Evolutionary conservation across 92 coral and sea anemone genomes (phyloP), one percentile per base, ranked within the genome.

Genomic region (Phymanthus crucifer): DNA sequence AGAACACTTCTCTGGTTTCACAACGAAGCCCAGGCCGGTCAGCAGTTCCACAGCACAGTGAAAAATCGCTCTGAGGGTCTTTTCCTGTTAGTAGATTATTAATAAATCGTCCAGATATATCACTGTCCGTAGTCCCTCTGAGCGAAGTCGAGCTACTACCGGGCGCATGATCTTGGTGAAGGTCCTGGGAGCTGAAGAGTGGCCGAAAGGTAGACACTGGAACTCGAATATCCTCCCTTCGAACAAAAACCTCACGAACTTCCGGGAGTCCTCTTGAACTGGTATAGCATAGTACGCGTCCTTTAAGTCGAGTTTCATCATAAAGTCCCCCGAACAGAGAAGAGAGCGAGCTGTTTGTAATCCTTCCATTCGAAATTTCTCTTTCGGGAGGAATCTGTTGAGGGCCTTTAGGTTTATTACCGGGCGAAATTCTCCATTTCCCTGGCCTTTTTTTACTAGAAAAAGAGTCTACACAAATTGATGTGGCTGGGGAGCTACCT

Each of bases 281-380:
- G 78, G 78, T 83, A n/a, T n/a, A n/a, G n/a, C n/a, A n/a, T n/a
- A n/a, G n/a, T n/a, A n/a, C n/a, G n/a, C n/a, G n/a, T n/a, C 87
- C 77, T 83, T 83, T 43, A 76, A 27, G 56, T 83, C 82, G 47
- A 80, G 75, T 66, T 66, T 66, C 71, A 66, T 66, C 71, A 66
- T 56, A 76, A 33, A 80, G 82, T 81, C 92, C 57, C 85, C 85
- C 3, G 72, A 81, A 21, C 50, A 81, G 57, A 76, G 57, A 50
- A 73, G 67, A 6, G 77, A 83, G 38, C 76, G 79, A 66, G 80
- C 83, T 6, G 80, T 73, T 19, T 87, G 84, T 73, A 87, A 24
- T 37, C 85, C 86, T 57, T 84, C 88, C 73, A 88, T 85, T 68
- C 80, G 69, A 86, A 88, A 88, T 67, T 76, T 76, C 26, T 84